Conservation (phyloP, 2,797 vertebrate genomes). For the Pipistrellus pygmaeus region DNA sequence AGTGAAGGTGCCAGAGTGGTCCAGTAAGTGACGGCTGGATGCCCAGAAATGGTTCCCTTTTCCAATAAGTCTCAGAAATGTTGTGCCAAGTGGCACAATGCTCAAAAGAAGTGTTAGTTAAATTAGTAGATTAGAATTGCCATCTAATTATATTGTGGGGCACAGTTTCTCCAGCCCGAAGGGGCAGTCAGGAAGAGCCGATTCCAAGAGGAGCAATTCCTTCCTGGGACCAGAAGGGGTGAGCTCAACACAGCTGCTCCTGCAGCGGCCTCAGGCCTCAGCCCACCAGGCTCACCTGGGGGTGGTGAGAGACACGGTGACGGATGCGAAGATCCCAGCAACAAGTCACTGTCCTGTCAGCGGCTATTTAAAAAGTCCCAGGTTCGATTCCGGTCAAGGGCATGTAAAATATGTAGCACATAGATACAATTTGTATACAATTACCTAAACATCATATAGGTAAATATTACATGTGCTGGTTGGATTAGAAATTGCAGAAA, state of each 20-base stretch:
- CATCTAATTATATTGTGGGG: not conserved
- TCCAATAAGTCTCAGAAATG: conserved; percentile 4
- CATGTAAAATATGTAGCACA: not conserved
- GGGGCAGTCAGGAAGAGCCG: not conserved
- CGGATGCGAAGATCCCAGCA: not conserved
- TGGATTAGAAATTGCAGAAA: not conserved
- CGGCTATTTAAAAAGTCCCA: not conserved
- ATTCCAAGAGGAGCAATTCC: not conserved
- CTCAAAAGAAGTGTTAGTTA: conserved; percentile 35
- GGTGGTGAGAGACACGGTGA: not conserved
- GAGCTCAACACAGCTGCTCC: not conserved
- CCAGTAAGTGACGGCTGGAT: not conserved
- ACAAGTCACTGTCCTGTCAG: not conserved
- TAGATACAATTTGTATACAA: not conserved
- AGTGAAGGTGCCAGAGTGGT: not conserved
- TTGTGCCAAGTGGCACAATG: not conserved
- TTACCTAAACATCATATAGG: not conserved
- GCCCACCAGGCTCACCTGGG: not conserved
- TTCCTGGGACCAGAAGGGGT: not conserved
- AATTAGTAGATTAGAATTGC: conserved; percentile 9
- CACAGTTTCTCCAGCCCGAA: not conserved
- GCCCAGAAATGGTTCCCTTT: not conserved
- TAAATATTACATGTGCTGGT: not conserved
- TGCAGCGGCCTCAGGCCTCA: fast-evolving
- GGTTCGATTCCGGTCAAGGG: no score